Evolutionary conservation across 1,140 invertebrate species (phyloP), one percentile per base, ranked within the genome.

Genomic region (Tetramorium parvispinum): DNA sequence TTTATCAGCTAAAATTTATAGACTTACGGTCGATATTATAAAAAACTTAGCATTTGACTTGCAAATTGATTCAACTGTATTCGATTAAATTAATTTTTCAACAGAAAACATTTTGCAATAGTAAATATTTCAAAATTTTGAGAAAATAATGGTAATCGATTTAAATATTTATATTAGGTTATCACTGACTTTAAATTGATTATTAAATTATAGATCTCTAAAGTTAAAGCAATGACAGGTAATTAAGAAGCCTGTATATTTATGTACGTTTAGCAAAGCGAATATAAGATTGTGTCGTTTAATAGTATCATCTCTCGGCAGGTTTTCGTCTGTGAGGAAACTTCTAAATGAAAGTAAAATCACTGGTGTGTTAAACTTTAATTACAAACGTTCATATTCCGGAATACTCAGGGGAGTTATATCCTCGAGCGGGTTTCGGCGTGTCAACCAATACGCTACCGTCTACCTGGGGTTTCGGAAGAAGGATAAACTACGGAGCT

Each of bases 401-500:
- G 40, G n/a, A 73, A 68, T 49, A 43, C 37, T 21, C 59, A 2
- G 63, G n/a, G 21, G 6, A 40, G 18, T n/a, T 37, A n/a, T 7
- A 40, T 24, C 18, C 49, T 40, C 57, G 40, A 83, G 73, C 40
- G 21, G 32, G 27, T 78, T 65, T 85, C 43, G 24, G 21, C 37
- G 5, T 65, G 46, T 55, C 57, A 21, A 78, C 49, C 85, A 21
- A 37, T 49, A 32, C 24, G 37, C 16, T 13, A 27, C 40, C 43
- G 43, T 40, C 8, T n/a, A 46, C 18, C 40, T 51, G 21, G 40
- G 49, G 68, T 59, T 61, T 55, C 51, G n/a, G 40, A 66, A 86
- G 87, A 88, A 79, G 77, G 53, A 86, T 86, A 73, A 88, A 88
- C 49, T 53, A 46, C n/a, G 37, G 2, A 51, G 75, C 63, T 43